phyloP scores from a whole-genome alignment of 2,797 vertebrate genomes.

The Erpetoichthys calabaricus region DNA sequence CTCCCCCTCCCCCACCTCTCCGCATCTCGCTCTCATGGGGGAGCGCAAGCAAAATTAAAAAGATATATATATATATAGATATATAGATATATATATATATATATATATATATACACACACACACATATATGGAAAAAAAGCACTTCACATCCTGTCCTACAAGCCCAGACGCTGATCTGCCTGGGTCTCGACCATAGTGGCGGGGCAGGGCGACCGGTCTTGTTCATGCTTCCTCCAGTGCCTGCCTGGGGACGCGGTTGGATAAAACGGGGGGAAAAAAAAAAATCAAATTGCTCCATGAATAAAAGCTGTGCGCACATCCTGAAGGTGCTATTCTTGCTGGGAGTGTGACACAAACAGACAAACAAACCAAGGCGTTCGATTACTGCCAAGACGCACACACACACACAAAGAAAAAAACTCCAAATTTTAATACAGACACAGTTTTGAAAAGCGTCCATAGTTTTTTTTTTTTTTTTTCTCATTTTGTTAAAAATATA shows the following conservation, averaged over 20 bases:
- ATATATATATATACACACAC: too few relatives aligned
- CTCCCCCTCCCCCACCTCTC: not conserved
- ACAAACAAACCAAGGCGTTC: too few relatives aligned
- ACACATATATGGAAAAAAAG: too few relatives aligned
- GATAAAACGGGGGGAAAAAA: not conserved
- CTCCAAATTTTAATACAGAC: too few relatives aligned
- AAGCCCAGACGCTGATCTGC: too few relatives aligned
- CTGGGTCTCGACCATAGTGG: too few relatives aligned
- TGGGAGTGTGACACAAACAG: not conserved
- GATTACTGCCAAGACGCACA: not conserved
- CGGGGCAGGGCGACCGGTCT: too few relatives aligned
- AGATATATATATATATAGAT: not conserved
- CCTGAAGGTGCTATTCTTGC: constrained; percentile 42
- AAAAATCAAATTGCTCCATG: not conserved
- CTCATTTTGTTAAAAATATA: too few relatives aligned
- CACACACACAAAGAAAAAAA: not conserved
- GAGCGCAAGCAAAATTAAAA: not conserved
- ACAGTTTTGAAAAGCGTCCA: too few relatives aligned
- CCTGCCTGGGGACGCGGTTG: constrained; percentile 18
- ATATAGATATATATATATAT: not conserved
- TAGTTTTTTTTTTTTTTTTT: too few relatives aligned
- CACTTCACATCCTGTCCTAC: constrained; percentile 1
- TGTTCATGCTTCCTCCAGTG: constrained; percentile 10
- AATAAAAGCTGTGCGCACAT: constrained; percentile 16
- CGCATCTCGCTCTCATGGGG: not conserved